phyloP scores from a whole-genome alignment of 2,888 invertebrate species.

The Neoaliturus tenellus region DNA sequence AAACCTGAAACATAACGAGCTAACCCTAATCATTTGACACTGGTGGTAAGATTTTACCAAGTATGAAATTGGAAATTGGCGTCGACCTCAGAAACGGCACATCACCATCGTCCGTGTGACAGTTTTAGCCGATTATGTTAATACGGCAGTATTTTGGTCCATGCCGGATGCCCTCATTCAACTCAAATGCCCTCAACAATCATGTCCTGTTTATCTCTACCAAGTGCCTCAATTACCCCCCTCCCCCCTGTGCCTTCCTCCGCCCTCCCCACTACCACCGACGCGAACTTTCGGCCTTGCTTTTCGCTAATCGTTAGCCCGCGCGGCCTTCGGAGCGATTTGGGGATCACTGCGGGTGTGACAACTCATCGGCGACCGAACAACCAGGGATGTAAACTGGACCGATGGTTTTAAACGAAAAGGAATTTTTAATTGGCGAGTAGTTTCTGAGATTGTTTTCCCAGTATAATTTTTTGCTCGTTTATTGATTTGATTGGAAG shows the following conservation, averaged over 20 bases:
- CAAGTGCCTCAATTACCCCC: constrained; percentile 52
- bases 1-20: no score
- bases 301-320: constrained; percentile 44
- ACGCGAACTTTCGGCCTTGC: constrained; percentile 31
- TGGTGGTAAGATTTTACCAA: no score
- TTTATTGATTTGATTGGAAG: no score
- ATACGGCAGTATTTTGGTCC: constrained; percentile 45
- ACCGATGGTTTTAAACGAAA: no score
- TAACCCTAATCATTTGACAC: no score
- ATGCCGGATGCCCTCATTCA: constrained; percentile 48
- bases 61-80: no score
- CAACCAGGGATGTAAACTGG: no score
- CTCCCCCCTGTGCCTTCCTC: neutral
- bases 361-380: neutral
- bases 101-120: constrained; percentile 1
- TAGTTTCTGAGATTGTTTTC: no score
- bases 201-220: constrained; percentile 49
- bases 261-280: neutral
- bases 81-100: no score
- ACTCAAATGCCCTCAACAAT: constrained; percentile 53
- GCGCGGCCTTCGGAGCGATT: neutral
- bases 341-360: no score
- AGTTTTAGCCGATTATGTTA: constrained; percentile 44
- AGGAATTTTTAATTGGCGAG: no score
- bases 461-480: no score